Conservation (phyloP, 2,797 vertebrate genomes). For the Diplodus sargus region DNA sequence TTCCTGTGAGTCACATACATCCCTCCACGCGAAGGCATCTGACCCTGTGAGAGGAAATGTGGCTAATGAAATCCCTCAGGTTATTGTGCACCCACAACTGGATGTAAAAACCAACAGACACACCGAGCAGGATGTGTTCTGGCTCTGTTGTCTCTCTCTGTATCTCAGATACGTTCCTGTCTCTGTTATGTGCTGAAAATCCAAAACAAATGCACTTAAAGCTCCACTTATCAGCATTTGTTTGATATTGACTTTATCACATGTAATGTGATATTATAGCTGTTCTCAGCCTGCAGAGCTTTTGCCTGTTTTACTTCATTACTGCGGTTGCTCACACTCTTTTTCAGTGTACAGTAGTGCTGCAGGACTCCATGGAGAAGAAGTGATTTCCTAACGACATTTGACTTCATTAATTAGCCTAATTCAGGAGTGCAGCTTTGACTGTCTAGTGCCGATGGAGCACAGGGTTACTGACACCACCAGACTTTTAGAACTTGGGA, state of each 20-base stretch:
- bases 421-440: too few species aligned
- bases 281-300: background rate
- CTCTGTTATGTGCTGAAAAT: background rate
- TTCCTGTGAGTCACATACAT: constrained; percentile 59
- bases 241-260: background rate
- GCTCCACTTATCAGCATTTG: background rate
- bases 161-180: background rate
- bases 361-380: too few species aligned
- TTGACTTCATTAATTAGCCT: too few species aligned
- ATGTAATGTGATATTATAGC: background rate
- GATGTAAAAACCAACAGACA: constrained; percentile 8
- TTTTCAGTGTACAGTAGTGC: background rate
- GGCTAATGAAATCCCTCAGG: constrained; percentile 59
- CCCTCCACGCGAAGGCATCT: constrained; percentile 52
- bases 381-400: too few species aligned
- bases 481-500: too few species aligned
- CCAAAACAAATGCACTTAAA: background rate
- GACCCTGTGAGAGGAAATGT: constrained; percentile 53
- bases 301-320: background rate
- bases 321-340: background rate
- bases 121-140: background rate
- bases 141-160: background rate
- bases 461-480: too few species aligned
- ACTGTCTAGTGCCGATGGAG: too few species aligned
- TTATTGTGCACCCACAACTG: constrained; percentile 16